Conservation (phyloP, 2,888 invertebrate genomes). For the Scotopteryx bipunctaria region DNA sequence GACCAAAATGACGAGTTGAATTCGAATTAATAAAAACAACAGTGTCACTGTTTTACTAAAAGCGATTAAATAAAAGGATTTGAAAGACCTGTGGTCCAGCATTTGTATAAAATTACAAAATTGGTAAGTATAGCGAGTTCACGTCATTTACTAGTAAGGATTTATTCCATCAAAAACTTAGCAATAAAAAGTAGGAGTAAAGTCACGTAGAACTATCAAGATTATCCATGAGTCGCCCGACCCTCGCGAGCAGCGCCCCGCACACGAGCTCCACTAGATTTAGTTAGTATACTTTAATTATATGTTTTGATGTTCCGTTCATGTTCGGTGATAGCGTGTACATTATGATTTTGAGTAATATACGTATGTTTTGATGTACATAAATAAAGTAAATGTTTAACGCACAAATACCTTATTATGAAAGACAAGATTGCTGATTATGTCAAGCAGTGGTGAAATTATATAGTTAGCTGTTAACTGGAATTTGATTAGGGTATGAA, state of each 20-base stretch:
- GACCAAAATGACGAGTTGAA: conserved; percentile 73
- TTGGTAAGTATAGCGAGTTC: conserved; percentile 7
- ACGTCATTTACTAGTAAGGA: conserved; percentile 19
- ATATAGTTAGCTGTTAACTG: conserved; percentile 79
- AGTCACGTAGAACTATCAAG: conserved; percentile 57
- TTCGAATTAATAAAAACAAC: conserved; percentile 45
- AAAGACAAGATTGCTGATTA: conserved; percentile 65
- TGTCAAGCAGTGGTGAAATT: conserved; percentile 68
- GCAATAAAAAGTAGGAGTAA: conserved; percentile 66
- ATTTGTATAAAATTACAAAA: conserved; percentile 24
- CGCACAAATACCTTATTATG: conserved; percentile 76
- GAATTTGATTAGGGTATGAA: conserved; percentile 66
- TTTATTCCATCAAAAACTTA: conserved; percentile 50
- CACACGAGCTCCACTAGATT: conserved; percentile 54
- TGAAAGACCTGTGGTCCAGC: conserved; percentile 8
- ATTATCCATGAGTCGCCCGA: conserved; percentile 49
- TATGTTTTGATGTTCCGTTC: conserved; percentile 66
- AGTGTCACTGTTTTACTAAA: conserved; percentile 9
- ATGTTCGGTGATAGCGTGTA: conserved; percentile 73
- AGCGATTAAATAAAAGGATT: conserved; percentile 3
- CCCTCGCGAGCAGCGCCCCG: conserved; percentile 21
- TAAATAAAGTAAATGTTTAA: conserved; percentile 83
- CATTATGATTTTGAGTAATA: conserved; percentile 76
- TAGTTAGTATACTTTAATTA: conserved; percentile 54
- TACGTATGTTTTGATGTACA: conserved; percentile 82